Conservation (phyloP, 2,113 vertebrate species). For the Butastur rufipennis region DNA sequence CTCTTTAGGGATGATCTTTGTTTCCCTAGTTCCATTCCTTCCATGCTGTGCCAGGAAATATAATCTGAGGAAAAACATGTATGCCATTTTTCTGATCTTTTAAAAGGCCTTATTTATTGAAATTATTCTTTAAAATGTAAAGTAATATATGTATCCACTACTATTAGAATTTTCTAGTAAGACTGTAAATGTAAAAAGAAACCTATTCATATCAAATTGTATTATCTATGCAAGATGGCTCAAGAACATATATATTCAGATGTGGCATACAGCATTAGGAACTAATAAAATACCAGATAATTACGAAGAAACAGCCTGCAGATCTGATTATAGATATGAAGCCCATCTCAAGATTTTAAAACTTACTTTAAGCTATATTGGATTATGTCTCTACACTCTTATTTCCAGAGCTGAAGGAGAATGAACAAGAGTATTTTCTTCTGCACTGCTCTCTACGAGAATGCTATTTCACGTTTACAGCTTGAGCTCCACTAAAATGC, state of each 20-base stretch:
- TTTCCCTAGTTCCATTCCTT: background rate
- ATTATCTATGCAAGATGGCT: background rate
- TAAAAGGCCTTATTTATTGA: background rate
- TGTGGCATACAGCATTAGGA: background rate
- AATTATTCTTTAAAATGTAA: background rate
- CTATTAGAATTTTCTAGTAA: background rate
- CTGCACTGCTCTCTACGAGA: background rate
- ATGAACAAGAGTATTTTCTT: background rate
- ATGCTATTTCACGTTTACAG: background rate
- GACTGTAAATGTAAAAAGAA: background rate
- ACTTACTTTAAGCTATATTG: background rate
- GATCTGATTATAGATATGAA: slow-evolving; percentile 30
- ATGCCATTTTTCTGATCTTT: background rate
- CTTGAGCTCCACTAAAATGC: background rate
- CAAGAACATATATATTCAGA: background rate
- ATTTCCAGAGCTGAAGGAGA: background rate
- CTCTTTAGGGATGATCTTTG: background rate
- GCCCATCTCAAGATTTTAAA: background rate
- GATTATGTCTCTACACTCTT: background rate
- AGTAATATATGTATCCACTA: background rate
- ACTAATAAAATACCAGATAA: background rate
- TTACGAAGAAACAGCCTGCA: background rate
- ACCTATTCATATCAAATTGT: background rate
- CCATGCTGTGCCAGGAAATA: background rate
- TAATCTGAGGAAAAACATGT: accelerated